Evolutionary conservation across 1,140 invertebrate species (phyloP).

Genomic region (Chelonus insularis): DNA sequence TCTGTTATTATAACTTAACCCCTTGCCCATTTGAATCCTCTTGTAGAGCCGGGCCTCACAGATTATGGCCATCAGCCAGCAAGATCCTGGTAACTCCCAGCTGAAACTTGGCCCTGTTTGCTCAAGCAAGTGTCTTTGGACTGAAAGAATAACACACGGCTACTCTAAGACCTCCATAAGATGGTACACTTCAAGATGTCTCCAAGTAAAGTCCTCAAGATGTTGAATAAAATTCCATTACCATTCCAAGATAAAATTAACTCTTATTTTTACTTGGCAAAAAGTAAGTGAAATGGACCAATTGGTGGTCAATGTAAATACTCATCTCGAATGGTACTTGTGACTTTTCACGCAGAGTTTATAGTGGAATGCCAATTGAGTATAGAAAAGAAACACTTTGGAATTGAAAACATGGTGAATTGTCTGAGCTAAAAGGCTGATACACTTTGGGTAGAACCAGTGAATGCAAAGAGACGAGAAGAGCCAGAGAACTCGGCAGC

Average conservation of each 20-base stretch:
- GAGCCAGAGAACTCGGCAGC: constrained; percentile 39
- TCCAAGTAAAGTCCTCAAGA: too few species aligned
- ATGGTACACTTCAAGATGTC: too few species aligned
- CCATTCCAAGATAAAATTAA: too few species aligned
- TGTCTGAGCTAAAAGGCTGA: neutral
- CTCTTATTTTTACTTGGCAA: too few species aligned
- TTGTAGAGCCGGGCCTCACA: constrained; percentile 33
- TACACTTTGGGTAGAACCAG: neutral
- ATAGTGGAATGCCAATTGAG: too few species aligned
- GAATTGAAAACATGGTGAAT: neutral
- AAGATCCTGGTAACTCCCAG: neutral
- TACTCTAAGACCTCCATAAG: constrained; percentile 16
- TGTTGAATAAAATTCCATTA: too few species aligned
- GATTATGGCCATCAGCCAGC: constrained; percentile 59
- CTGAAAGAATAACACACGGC: constrained; percentile 56
- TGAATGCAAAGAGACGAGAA: constrained; percentile 20
- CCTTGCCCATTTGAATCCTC: constrained; percentile 24
- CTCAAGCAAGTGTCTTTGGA: constrained; percentile 50
- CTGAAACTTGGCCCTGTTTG: constrained; percentile 54
- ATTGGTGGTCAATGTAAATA: too few species aligned
- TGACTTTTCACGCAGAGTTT: too few species aligned
- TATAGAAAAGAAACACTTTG: constrained; percentile 20
- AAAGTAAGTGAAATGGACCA: too few species aligned
- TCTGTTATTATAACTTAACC: constrained; percentile 62
- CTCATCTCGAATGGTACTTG: too few species aligned